Conservation (phyloP, 2,888 invertebrate species). For the Stenoptilia bipunctidactyla region DNA sequence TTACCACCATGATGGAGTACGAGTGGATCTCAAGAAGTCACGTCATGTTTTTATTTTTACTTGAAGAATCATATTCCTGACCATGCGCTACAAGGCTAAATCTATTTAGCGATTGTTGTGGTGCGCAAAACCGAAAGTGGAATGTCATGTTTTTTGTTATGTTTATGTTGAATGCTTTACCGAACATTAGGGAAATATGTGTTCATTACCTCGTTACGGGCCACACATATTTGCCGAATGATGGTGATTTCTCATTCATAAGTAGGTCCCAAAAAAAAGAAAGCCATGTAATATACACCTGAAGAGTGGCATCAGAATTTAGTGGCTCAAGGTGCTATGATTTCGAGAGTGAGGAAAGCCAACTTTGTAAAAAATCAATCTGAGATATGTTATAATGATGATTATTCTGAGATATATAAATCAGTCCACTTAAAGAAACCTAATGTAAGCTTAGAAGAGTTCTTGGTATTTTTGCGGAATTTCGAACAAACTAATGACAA, state of each 20-base stretch:
- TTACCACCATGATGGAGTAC: conserved; percentile 5
- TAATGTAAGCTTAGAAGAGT: neutral
- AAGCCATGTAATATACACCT: conserved; percentile 4
- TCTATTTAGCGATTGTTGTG: conserved; percentile 5
- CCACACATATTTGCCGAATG: conserved; percentile 6
- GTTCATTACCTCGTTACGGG: conserved; percentile 3
- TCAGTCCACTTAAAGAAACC: neutral
- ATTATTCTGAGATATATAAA: conserved; percentile 1
- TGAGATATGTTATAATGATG: conserved; percentile 2
- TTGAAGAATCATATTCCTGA: neutral
- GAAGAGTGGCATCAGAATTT: conserved; percentile 6
- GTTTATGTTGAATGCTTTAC: conserved; percentile 3
- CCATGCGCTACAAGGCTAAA: neutral
- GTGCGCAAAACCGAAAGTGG: conserved; percentile 6
- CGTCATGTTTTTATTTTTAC: conserved; percentile 4
- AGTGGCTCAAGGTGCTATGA: conserved; percentile 5
- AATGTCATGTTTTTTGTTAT: conserved; percentile 5
- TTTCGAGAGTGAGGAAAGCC: conserved; percentile 2
- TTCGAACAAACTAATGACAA: conserved; percentile 3
- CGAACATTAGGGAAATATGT: neutral
- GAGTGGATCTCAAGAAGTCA: conserved; percentile 7
- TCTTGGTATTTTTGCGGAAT: conserved; percentile 2
- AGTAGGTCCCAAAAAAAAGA: conserved; percentile 4
- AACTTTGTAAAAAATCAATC: neutral
- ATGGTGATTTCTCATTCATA: conserved; percentile 5